Evolutionary conservation across 1,140 invertebrate species (phyloP).

Genomic region (Temnothorax longispinosus): DNA sequence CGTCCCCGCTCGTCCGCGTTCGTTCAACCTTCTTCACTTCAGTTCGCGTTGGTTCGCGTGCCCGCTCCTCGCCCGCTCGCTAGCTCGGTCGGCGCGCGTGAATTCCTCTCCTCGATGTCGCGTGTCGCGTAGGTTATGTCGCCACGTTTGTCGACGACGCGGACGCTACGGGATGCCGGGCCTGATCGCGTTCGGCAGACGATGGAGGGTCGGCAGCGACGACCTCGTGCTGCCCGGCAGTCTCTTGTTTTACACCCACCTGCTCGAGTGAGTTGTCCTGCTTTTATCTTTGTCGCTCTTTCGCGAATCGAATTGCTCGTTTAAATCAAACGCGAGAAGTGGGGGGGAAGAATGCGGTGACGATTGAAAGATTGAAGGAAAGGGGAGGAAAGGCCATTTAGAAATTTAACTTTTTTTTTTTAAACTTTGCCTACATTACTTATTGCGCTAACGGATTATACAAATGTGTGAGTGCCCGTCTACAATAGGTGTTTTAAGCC

Average conservation of each 20-base stretch:
- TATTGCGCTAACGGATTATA: too few species aligned
- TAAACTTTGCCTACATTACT: too few species aligned
- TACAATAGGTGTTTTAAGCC: too few species aligned
- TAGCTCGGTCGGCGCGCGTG: background rate
- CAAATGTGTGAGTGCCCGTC: too few species aligned
- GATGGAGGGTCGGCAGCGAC: constrained; percentile 94
- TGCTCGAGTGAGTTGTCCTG: constrained; percentile 89
- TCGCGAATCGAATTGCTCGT: background rate
- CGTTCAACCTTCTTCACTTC: constrained; percentile 16
- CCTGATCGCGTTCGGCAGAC: constrained; percentile 92
- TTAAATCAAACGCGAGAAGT: background rate
- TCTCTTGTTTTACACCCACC: constrained; percentile 89
- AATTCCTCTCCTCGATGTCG: background rate
- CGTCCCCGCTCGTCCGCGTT: background rate
- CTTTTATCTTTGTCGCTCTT: background rate
- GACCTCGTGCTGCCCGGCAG: constrained; percentile 93
- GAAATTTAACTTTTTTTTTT: background rate
- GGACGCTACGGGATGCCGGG: constrained; percentile 89
- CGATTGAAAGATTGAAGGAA: background rate
- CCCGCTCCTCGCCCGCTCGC: background rate
- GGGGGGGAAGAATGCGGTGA: background rate
- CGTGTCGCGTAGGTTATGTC: constrained; percentile 63
- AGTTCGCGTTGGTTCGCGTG: background rate
- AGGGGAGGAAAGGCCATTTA: background rate
- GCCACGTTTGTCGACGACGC: background rate